These are phyloP conservation scores for Folsomia manolachei DNA, from an alignment of 2,888 invertebrate species.

Conservation along the genomic window DNA sequence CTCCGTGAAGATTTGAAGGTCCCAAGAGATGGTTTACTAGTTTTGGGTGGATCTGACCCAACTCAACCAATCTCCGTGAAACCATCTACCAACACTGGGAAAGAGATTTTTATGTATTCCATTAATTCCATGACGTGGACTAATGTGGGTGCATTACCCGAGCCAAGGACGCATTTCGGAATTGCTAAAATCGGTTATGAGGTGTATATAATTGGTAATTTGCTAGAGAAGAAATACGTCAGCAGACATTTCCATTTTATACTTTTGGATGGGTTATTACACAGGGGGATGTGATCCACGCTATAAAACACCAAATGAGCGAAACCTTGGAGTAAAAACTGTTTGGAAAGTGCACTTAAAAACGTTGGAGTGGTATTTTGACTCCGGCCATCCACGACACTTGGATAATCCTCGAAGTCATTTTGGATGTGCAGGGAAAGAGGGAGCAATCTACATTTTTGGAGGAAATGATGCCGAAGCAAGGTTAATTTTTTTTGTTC, in stretches of 20 bases:
- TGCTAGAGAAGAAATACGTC: too few relatives aligned
- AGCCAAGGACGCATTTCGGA: constrained; percentile 66
- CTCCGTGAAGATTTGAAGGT: constrained; percentile 56
- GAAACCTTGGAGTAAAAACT: constrained; percentile 62
- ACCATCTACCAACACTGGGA: constrained; percentile 59
- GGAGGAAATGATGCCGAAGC: constrained; percentile 68
- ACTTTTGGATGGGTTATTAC: too few relatives aligned
- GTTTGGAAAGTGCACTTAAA: constrained; percentile 70
- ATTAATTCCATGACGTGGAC: constrained; percentile 66
- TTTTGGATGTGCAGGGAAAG: constrained; percentile 67
- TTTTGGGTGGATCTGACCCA: constrained; percentile 70
- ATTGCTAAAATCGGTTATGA: constrained; percentile 21
- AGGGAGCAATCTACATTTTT: constrained; percentile 67
- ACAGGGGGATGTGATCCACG: constrained; percentile 66
- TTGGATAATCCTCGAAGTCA: constrained; percentile 65
- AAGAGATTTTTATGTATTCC: constrained; percentile 59
- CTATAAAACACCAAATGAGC: constrained; percentile 59
- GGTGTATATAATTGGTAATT: constrained; percentile 35
- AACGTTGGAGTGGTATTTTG: constrained; percentile 60
- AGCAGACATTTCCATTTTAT: too few relatives aligned
- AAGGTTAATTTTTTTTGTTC: constrained; percentile 55
- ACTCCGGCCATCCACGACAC: constrained; percentile 59
- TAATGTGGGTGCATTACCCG: constrained; percentile 65
- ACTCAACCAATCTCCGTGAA: background rate
- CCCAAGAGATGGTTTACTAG: constrained; percentile 63